A percentile compares a stretch with the other conserved stretches of the same genome.
Evolutionary conservation across 2,113 vertebrate species (phyloP).

Genomic region (Typhlomys cinereus): DNA sequence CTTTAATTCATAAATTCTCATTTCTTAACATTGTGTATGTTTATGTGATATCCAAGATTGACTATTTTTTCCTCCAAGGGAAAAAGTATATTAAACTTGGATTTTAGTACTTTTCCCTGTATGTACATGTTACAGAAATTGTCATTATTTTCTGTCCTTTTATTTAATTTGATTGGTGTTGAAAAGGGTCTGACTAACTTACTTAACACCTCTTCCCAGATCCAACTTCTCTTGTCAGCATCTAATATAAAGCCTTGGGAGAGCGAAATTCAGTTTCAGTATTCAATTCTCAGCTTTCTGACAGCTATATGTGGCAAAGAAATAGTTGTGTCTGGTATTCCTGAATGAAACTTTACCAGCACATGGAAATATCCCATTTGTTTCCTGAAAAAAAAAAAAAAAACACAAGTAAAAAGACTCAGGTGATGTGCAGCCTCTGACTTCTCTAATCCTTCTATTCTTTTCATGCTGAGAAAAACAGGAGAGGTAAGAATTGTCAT

Average conservation of each 20-base stretch:
- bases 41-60: not conserved
- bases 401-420: slow-evolving; percentile 14
- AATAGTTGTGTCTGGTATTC: not conserved
- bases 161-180: slow-evolving; percentile 33
- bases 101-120: not conserved
- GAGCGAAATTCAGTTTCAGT: slow-evolving; percentile 31
- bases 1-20: not conserved
- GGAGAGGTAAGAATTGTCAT: not conserved
- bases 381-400: not conserved
- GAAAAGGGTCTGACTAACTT: not conserved
- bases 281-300: slow-evolving; percentile 55
- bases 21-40: not conserved
- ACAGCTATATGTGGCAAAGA: not conserved
- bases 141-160: not conserved
- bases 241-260: slow-evolving; percentile 33
- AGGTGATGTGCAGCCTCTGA: not conserved
- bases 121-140: not conserved
- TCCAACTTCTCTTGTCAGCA: not conserved
- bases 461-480: not conserved
- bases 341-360: not conserved
- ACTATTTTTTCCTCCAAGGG: not conserved
- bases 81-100: not conserved
- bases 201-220: not conserved
- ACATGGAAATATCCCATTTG: not conserved
- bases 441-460: fast-evolving